Conservation (phyloP, 1,140 invertebrate species). For the Drosophila nannoptera region DNA sequence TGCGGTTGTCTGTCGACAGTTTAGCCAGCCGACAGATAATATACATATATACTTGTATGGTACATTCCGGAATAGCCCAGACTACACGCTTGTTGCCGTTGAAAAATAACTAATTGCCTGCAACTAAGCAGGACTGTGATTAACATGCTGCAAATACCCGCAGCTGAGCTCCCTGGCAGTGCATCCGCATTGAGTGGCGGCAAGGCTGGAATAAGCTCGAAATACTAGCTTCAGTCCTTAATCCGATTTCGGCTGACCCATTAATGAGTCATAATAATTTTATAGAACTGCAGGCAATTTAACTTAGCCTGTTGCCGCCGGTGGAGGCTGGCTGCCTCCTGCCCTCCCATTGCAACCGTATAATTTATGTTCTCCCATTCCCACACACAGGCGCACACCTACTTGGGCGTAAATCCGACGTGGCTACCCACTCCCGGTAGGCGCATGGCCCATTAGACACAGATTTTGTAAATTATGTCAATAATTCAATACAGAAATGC, state of each 20-base stretch:
- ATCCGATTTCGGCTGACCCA: conserved; percentile 58
- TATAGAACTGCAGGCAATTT: conserved; percentile 72
- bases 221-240: conserved; percentile 28
- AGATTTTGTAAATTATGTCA: conserved; percentile 78
- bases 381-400: conserved; percentile 25
- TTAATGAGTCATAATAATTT: conserved; percentile 76
- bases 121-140: conserved; percentile 47
- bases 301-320: conserved; percentile 70
- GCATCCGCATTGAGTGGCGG: conserved; percentile 16
- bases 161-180: conserved; percentile 35
- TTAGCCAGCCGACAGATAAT: conserved; percentile 23
- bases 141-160: conserved; percentile 61
- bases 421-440: conserved; percentile 52
- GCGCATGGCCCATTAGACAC: conserved; percentile 74
- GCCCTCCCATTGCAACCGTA: background rate
- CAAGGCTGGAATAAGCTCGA: background rate
- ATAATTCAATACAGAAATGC: conserved; percentile 77
- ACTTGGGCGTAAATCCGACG: conserved; percentile 37
- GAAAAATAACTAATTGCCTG: conserved; percentile 43
- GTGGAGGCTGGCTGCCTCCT: conserved; percentile 2
- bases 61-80: background rate
- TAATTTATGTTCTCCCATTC: conserved; percentile 67
- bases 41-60: too few species aligned
- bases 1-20: conserved; percentile 42
- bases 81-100: conserved; percentile 7